Conservation (phyloP, 2,888 invertebrate species). For the Meteorus colon region DNA sequence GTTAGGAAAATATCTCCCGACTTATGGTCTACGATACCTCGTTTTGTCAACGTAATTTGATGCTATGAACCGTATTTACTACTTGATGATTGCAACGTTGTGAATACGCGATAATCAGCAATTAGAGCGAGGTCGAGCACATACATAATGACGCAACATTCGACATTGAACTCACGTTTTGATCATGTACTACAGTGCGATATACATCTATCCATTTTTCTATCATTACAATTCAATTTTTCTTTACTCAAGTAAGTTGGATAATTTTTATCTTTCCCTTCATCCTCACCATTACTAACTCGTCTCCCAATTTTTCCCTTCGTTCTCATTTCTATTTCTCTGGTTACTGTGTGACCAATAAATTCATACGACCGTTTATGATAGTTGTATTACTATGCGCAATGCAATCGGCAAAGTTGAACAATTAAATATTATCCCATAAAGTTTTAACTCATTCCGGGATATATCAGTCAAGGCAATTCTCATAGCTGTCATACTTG, state of each 20-base stretch:
- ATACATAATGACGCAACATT: conserved; percentile 33
- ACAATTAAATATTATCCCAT: neutral
- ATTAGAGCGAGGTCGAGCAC: conserved; percentile 38
- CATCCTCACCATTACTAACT: too few relatives aligned
- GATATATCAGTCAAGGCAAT: conserved; percentile 31
- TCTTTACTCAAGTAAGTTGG: neutral
- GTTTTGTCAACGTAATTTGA: neutral
- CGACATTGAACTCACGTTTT: conserved; percentile 40
- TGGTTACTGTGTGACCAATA: too few relatives aligned
- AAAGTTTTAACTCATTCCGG: neutral
- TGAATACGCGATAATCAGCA: conserved; percentile 33
- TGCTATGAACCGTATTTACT: conserved; percentile 15
- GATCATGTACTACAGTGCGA: conserved; percentile 11
- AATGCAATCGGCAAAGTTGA: neutral
- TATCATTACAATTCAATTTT: neutral
- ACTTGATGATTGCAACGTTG: conserved; percentile 20
- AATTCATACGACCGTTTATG: neutral
- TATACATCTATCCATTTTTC: neutral
- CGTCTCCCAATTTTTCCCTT: too few relatives aligned
- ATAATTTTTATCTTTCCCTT: too few relatives aligned
- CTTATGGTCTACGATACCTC: neutral
- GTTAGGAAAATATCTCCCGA: neutral
- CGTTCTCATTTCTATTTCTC: too few relatives aligned
- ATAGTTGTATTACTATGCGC: neutral
- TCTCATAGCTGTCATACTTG: conserved; percentile 36